phyloP scores from a whole-genome alignment of 2,888 invertebrate species.

The Rhagophthalmus giganteus region DNA sequence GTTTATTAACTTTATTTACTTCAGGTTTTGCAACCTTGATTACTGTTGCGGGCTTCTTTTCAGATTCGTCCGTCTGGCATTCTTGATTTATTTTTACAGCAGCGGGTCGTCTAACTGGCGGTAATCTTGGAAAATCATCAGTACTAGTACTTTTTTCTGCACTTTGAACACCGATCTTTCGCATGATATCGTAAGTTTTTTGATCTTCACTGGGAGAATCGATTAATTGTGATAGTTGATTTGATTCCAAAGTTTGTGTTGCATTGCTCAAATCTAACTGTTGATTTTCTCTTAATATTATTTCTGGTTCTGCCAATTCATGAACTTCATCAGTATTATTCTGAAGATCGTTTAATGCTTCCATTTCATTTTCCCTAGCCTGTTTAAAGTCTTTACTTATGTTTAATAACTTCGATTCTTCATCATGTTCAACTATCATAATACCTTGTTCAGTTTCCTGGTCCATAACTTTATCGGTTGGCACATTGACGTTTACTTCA shows the following conservation, averaged over 20 bases:
- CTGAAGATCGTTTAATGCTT: background rate
- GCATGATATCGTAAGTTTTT: conserved; percentile 51
- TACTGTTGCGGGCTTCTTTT: conserved; percentile 37
- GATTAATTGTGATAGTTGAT: conserved; percentile 34
- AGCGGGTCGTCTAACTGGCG: conserved; percentile 40
- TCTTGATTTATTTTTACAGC: conserved; percentile 51
- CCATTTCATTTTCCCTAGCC: background rate
- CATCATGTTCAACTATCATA: background rate
- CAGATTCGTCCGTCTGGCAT: conserved; percentile 50
- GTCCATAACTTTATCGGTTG: background rate
- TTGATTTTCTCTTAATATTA: background rate
- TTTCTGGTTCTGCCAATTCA: background rate
- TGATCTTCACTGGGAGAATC: conserved; percentile 56
- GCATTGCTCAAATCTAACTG: background rate
- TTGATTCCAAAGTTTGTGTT: background rate
- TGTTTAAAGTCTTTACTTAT: no score
- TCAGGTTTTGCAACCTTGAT: conserved; percentile 41
- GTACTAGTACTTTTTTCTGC: conserved; percentile 54
- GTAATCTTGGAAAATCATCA: conserved; percentile 50
- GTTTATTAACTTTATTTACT: conserved; percentile 35
- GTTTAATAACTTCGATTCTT: background rate
- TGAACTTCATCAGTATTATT: background rate
- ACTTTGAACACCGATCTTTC: conserved; percentile 51
- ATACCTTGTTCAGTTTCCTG: background rate
- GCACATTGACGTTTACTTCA: background rate